Evolutionary conservation across 2,888 invertebrate species (phyloP), one percentile per base, ranked within the genome.

Genomic region (Poecilus cupreus): DNA sequence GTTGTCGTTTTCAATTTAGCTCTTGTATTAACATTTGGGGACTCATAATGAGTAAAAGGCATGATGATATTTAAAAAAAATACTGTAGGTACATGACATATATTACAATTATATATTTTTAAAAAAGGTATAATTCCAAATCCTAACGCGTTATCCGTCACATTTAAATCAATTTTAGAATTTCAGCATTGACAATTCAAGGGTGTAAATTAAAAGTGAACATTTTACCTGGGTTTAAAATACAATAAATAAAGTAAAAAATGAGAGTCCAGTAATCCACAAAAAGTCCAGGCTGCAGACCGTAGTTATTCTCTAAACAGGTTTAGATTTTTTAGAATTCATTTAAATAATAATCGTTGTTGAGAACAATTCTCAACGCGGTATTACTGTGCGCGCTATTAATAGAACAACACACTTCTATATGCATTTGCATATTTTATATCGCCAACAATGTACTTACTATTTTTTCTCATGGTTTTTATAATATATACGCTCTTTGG

Each of bases 351-450:
- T 46, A 46, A 72, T 39, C 70, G 11, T 64, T 6, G 70, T 16
- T 70, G 70, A 18, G 43, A 70, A 70, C 70, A 39, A 70, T 39
- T n/a, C 70, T 70, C 39, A 13, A 39, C 37, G 43, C 22, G 13
- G 39, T 4, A 70, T 70, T 70, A 70, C 18, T 13, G 16, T 18
- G 6, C 13, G 26, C 13, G 32, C 43, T 75, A 22, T 51, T 51
- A 75, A 75, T 49, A 75, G 51, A 75, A 75, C 43, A 72, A 57
- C 20, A 13, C 16, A 37, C 16, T 22, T 75, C 24, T 13, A 51
- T 75, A 51, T 54, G 51, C 49, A 75, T 75, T 75, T 75, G 20
- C 75, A 75, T 75, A 75, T 24, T 75, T 75, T 75, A 74, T 26
- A 26, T 20, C 8, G 32, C 8, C 8, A 8, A 5, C 32, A 32